phyloP scores from a whole-genome alignment of 35 echinoderm and acorn worm genomes.

The Holothuria glaberrima region DNA sequence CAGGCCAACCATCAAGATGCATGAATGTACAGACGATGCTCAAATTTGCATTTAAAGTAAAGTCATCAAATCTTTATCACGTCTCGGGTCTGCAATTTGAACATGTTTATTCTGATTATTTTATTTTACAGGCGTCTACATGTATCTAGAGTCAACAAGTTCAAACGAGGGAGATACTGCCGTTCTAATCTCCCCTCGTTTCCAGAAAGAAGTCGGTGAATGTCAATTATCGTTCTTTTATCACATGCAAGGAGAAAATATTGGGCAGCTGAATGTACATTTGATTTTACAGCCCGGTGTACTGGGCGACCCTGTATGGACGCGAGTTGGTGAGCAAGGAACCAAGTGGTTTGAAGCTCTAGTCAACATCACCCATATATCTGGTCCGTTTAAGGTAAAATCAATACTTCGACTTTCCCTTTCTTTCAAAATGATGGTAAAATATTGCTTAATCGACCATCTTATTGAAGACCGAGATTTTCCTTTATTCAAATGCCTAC shows the following conservation, averaged over 20 bases:
- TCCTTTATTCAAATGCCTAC: not conserved
- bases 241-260: constrained; percentile 84
- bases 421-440: not conserved
- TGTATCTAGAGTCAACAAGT: constrained; percentile 80
- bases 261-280: constrained; percentile 70
- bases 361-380: constrained; percentile 65
- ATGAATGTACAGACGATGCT: too few species aligned
- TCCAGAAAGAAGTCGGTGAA: constrained; percentile 56
- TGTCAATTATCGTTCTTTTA: constrained; percentile 85
- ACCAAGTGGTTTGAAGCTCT: constrained; percentile 68
- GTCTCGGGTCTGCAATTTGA: too few species aligned
- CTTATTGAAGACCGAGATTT: not conserved
- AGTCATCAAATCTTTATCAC: too few species aligned
- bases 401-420: not conserved
- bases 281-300: constrained; percentile 54
- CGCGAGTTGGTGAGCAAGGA: constrained; percentile 57
- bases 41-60: too few species aligned
- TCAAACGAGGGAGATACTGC: constrained; percentile 47
- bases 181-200: constrained; percentile 63
- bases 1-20: too few species aligned
- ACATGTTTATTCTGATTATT: too few species aligned
- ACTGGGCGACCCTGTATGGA: constrained; percentile 56
- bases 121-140: constrained; percentile 71
- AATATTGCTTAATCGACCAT: too few species aligned
- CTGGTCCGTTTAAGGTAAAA: constrained; percentile 76